A percentile compares a stretch with the other conserved stretches of the same genome.
These are phyloP conservation scores for Stictocephala bisonia DNA, from an alignment of 2,888 invertebrate genomes.

Conservation along the genomic window DNA sequence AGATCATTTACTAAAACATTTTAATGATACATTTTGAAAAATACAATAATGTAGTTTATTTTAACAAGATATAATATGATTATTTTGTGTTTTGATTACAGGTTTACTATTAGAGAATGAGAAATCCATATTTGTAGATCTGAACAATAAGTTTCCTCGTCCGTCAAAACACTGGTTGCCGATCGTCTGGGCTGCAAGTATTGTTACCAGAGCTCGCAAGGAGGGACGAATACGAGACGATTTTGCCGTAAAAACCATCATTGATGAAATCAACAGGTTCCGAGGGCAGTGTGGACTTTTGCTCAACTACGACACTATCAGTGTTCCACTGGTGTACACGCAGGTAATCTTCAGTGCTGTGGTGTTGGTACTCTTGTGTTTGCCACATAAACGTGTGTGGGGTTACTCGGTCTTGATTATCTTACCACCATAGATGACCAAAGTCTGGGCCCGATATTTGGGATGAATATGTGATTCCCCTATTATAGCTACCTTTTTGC, in stretches of 20 bases:
- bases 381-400: too few relatives aligned
- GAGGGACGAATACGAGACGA: constrained; percentile 91
- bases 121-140: constrained; percentile 78
- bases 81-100: constrained; percentile 51
- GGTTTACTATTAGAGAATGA: constrained; percentile 87
- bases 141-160: constrained; percentile 84
- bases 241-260: constrained; percentile 91
- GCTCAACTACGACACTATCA: constrained; percentile 82
- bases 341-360: too few relatives aligned
- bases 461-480: too few relatives aligned
- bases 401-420: too few relatives aligned
- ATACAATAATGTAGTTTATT: neutral
- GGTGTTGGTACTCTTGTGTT: neutral
- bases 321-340: constrained; percentile 84
- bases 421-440: too few relatives aligned
- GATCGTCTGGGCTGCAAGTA: constrained; percentile 91
- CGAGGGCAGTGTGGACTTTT: constrained; percentile 81
- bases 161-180: constrained; percentile 92
- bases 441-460: too few relatives aligned
- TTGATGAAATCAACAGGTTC: constrained; percentile 88
- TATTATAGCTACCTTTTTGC: too few relatives aligned
- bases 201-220: constrained; percentile 88
- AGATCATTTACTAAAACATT: constrained; percentile 5
- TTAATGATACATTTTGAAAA: too few relatives aligned
- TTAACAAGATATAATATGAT: neutral